Evolutionary conservation across 2,113 vertebrate genomes (phyloP).

Genomic region (Ailuropoda melanoleuca): DNA sequence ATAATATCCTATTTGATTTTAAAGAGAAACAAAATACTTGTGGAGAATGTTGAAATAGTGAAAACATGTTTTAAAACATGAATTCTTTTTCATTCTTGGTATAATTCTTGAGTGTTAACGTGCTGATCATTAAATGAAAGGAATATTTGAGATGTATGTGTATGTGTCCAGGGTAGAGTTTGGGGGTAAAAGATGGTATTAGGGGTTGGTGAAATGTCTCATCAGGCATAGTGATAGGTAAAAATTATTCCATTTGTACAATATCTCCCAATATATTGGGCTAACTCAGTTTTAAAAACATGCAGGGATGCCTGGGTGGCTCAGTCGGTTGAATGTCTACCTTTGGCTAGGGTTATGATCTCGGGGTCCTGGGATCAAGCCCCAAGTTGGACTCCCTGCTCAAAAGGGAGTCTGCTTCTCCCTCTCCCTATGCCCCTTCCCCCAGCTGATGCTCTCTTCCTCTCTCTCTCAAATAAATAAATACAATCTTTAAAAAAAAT

Average conservation of each 20-base stretch:
- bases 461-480: not conserved
- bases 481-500: not conserved
- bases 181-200: not conserved
- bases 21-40: not conserved
- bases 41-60: not conserved
- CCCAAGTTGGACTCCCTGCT: not conserved
- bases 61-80: constrained; percentile 2
- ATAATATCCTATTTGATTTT: constrained; percentile 19
- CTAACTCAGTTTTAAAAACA: not conserved
- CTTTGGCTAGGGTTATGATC: not conserved
- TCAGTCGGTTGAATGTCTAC: not conserved
- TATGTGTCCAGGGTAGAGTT: not conserved
- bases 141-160: not conserved
- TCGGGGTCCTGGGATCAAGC: not conserved
- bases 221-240: not conserved
- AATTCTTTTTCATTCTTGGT: not conserved
- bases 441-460: not conserved
- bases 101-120: not conserved
- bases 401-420: not conserved
- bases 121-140: constrained; percentile 3
- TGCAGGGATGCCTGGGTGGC: not conserved
- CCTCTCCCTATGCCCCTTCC: not conserved
- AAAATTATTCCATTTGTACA: not conserved
- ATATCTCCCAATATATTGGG: not conserved
- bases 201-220: not conserved